These are phyloP conservation scores for Pantherophis vulpinus DNA, from an alignment of 2,797 vertebrate genomes.

Conservation along the genomic window DNA sequence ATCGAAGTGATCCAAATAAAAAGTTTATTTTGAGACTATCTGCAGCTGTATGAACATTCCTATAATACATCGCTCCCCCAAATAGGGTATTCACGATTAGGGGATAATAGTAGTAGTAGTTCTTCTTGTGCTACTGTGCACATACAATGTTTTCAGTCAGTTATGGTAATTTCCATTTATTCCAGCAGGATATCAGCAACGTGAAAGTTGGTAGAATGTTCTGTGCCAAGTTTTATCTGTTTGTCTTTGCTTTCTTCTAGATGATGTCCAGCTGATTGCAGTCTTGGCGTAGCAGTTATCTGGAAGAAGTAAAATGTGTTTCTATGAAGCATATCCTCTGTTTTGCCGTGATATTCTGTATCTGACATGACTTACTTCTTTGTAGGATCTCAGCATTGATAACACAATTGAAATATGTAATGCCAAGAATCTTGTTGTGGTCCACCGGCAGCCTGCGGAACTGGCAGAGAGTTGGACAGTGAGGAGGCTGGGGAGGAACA, in stretches of 20 bases:
- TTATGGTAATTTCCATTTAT: not conserved
- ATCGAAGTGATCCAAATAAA: not conserved
- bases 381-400: not conserved
- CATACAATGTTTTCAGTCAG: not conserved
- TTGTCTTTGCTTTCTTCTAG: not conserved
- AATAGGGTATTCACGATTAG: not conserved
- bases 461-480: too few species aligned
- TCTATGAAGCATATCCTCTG: not conserved
- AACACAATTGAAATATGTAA: not conserved
- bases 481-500: too few species aligned
- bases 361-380: not conserved
- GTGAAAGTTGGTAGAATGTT: not conserved
- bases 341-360: not conserved
- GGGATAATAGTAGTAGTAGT: not conserved
- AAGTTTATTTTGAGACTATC: not conserved
- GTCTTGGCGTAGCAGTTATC: not conserved
- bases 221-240: not conserved
- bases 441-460: too few species aligned
- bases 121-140: not conserved
- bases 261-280: not conserved
- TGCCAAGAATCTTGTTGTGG: not conserved
- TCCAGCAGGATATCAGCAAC: not conserved
- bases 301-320: not conserved
- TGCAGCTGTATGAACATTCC: not conserved
- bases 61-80: not conserved